Base-by-base conservation (phyloP, 1,140 invertebrate genomes). In the Drosophila sp. region DNA sequence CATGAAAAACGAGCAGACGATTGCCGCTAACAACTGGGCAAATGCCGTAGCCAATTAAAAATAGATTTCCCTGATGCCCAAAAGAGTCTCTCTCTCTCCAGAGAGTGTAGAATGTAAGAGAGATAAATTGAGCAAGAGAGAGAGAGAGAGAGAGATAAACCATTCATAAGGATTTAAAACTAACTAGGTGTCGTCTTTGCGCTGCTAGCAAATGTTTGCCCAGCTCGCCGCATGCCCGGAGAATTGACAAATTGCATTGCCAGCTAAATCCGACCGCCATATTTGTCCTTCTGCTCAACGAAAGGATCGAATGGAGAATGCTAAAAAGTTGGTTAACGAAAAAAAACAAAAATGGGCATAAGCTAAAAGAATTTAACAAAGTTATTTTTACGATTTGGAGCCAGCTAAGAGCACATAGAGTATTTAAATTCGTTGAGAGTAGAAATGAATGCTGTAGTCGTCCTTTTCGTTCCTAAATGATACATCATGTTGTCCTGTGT, bases 211-310 rank as follows among this genome's bases (percentile, higher is more conserved):
- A 84, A 81, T 73, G 78, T 84, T 89, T 89, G 80, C 79, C 69
- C 63, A 80, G 73, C 77, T 79, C 66, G 77, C 80, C 79, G 64
- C 83, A 86, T 79, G 79, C 83, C 75, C 17, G 17, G 17, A 87
- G 83, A 76, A 67, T 83, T 87, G 83, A 86, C 83, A 86, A 89
- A 87, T 89, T 83, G 83, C 79, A 62, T 54, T 38, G 44, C 55
- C 64, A 50, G 35, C 47, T 47, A 47, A 64, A 61, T 64, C 68
- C 70, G 57, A 55, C n/a, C 54, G 70, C 61, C 63, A 72, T 89
- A 74, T 87, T 87, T 87, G 84, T 84, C 77, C 78, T 84, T 89
- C 80, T 89, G 71, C 84, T 89, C 63, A 78, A 80, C 44, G 8
- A 50, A 25, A 50, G 4, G 5, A 47, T 47, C 17, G 44, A 23